These are phyloP conservation scores for Leuciscus waleckii DNA, from an alignment of 2,797 vertebrate species.

Conservation along the genomic window DNA sequence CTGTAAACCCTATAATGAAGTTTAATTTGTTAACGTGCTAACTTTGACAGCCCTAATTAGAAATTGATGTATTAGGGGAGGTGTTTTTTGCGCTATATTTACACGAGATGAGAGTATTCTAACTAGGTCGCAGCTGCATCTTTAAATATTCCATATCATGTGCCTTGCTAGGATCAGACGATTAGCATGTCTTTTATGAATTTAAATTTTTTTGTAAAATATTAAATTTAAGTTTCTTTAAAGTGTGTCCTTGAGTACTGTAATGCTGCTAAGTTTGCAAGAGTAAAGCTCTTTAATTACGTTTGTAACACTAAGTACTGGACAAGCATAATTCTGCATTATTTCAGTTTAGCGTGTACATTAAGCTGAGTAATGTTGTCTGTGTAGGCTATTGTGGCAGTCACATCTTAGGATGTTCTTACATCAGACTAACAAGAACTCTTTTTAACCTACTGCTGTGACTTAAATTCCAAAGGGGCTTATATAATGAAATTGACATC, in stretches of 20 bases:
- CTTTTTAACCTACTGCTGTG: background rate
- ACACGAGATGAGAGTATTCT: background rate
- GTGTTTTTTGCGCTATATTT: background rate
- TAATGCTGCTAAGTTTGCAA: background rate
- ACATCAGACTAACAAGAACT: background rate
- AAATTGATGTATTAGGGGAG: background rate
- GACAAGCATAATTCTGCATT: background rate
- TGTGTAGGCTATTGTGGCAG: background rate
- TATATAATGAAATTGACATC: background rate
- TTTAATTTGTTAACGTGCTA: background rate
- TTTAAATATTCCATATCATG: constrained; percentile 16
- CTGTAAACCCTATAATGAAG: background rate
- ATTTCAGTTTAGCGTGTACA: background rate
- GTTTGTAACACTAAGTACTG: background rate
- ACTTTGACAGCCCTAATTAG: background rate
- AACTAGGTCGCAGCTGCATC: background rate
- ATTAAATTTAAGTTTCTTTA: background rate
- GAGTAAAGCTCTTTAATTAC: background rate
- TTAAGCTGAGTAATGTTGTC: background rate
- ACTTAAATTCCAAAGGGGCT: background rate
- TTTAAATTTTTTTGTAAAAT: background rate
- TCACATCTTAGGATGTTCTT: background rate
- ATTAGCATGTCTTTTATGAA: background rate
- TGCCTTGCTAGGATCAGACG: background rate
- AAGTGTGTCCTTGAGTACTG: background rate